Evolutionary conservation across 1,140 invertebrate species (phyloP).

Genomic region (Drosophila sp.): DNA sequence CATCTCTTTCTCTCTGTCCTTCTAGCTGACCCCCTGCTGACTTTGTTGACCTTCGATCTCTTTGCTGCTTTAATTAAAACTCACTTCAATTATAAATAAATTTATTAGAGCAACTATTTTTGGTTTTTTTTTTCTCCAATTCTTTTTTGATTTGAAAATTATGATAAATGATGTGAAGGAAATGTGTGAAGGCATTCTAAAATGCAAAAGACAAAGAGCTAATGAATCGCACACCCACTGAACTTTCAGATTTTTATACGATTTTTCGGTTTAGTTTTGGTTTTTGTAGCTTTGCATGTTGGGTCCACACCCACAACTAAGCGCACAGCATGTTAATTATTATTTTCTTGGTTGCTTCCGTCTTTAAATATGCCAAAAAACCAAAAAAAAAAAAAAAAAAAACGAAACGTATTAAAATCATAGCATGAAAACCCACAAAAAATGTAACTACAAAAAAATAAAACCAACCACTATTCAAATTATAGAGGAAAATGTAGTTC

Average conservation of each 20-base stretch:
- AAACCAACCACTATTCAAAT: conserved; percentile 3
- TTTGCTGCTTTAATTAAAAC: conserved; percentile 23
- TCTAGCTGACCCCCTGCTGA: background rate
- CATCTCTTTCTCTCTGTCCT: background rate
- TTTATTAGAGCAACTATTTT: conserved; percentile 19
- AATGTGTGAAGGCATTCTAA: conserved; percentile 22
- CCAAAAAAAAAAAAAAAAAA: conserved; percentile 2
- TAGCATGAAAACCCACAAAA: conserved; percentile 16
- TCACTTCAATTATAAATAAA: conserved; percentile 29
- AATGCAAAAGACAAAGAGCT: conserved; percentile 13
- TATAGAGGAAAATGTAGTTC: conserved; percentile 9
- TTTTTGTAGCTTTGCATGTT: conserved; percentile 6
- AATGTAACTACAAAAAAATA: background rate
- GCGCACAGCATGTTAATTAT: conserved; percentile 28
- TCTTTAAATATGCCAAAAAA: conserved; percentile 26
- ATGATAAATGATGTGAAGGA: conserved; percentile 26
- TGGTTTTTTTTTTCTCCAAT: background rate
- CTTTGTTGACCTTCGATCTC: conserved; percentile 10
- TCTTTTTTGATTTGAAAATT: conserved; percentile 8
- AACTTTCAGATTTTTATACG: conserved; percentile 7
- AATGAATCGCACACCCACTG: conserved; percentile 13
- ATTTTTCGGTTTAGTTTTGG: background rate
- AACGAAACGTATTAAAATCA: conserved; percentile 3
- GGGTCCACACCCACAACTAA: conserved; percentile 8
- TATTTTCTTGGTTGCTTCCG: conserved; percentile 12